Percentiles rank a stretch among this genome's conserved stretches.
phyloP scores from a whole-genome alignment of 1,140 invertebrate species.

The Stegodyphus dumicola region DNA sequence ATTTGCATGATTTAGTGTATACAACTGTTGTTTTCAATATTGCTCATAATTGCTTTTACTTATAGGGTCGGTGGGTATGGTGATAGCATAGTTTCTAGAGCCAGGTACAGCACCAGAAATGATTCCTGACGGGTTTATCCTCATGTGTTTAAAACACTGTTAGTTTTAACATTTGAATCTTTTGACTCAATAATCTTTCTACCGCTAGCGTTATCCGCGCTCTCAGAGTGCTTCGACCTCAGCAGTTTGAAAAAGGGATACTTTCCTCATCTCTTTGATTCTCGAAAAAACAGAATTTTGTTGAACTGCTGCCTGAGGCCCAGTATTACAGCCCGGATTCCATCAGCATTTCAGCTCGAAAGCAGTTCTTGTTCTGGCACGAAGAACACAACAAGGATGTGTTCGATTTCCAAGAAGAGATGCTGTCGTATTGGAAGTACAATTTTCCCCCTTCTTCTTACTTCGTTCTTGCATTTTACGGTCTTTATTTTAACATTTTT shows the following conservation, averaged over 20 bases:
- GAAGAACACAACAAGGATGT: background rate
- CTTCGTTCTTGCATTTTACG: background rate
- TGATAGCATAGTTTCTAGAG: background rate
- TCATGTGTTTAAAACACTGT: background rate
- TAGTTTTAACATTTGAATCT: background rate
- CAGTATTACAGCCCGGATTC: background rate
- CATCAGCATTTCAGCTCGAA: background rate
- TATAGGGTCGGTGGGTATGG: background rate
- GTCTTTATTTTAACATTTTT: background rate
- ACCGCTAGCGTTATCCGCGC: background rate
- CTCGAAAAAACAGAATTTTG: conserved; percentile 3
- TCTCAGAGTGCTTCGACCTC: background rate
- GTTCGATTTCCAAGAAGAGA: background rate
- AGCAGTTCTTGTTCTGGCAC: background rate
- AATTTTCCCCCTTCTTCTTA: background rate
- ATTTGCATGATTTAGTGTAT: background rate
- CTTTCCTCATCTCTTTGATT: conserved; percentile 29
- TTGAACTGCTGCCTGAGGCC: conserved; percentile 5
- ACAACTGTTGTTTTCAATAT: too few species aligned
- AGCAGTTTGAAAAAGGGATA: background rate
- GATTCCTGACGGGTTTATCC: background rate
- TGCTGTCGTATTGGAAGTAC: background rate
- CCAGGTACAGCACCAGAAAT: background rate
- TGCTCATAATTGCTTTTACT: background rate
- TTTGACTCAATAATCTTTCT: background rate